These are phyloP conservation scores for Watsonalla binaria DNA, from an alignment of 2,888 invertebrate species.

Conservation along the genomic window DNA sequence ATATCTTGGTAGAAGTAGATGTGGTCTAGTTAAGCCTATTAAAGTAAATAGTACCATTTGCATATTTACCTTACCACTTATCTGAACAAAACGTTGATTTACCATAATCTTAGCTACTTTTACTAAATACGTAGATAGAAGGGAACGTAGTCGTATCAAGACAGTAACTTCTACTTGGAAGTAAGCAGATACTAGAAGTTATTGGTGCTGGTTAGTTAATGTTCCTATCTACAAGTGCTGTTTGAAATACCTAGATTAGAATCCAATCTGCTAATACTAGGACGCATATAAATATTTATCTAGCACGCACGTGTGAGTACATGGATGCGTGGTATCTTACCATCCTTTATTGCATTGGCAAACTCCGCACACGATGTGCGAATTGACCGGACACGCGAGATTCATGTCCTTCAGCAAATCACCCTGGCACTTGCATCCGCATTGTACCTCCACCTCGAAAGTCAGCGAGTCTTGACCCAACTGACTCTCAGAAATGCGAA, in stretches of 20 bases:
- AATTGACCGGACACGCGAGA: constrained; percentile 68
- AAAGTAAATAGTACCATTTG: no score
- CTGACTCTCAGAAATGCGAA: constrained; percentile 87
- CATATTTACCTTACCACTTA: no score
- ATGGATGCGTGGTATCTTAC: constrained; percentile 45
- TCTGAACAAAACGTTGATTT: neutral
- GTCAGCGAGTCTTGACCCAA: constrained; percentile 83
- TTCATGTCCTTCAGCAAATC: constrained; percentile 43
- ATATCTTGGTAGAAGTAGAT: no score
- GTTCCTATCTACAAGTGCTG: neutral
- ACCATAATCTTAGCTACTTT: neutral
- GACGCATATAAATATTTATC: neutral
- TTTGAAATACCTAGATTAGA: neutral
- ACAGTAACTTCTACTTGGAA: neutral
- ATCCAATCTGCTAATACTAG: neutral
- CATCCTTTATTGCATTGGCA: constrained; percentile 81
- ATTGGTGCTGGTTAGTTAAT: neutral
- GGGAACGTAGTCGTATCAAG: neutral
- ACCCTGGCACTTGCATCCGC: constrained; percentile 83
- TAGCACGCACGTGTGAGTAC: constrained; percentile 4
- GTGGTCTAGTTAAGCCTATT: no score
- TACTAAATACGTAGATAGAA: neutral
- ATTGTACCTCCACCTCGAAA: constrained; percentile 85
- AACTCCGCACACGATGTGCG: constrained; percentile 81
- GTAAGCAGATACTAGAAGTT: neutral